Evolutionary conservation across 2,888 invertebrate species (phyloP).

Genomic region (Elysia crispata): DNA sequence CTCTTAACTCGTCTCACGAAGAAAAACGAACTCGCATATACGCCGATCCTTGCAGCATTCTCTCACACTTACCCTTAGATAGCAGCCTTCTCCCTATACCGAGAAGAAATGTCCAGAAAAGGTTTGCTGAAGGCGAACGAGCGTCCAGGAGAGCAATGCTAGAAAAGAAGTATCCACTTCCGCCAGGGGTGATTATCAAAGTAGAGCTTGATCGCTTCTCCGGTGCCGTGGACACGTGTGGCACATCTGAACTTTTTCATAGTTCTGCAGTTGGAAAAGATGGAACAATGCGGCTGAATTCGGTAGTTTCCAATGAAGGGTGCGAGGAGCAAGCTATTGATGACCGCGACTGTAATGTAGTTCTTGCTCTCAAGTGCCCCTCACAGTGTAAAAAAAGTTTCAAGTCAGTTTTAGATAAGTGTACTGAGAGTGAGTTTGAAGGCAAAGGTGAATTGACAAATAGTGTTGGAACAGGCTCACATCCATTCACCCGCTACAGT

Average conservation of each 20-base stretch:
- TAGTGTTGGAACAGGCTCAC: background rate
- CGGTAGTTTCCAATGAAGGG: no score
- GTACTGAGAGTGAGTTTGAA: background rate
- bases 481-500: background rate
- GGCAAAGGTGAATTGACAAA: background rate
- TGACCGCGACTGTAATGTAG: no score
- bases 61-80: constrained; percentile 15
- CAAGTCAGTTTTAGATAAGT: no score
- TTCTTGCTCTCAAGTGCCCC: no score
- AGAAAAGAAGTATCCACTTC: constrained; percentile 47
- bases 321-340: no score
- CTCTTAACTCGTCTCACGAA: background rate
- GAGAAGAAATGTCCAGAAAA: background rate
- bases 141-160: constrained; percentile 22
- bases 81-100: constrained; percentile 17
- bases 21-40: background rate
- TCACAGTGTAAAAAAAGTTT: no score
- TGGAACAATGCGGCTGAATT: background rate
- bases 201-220: constrained; percentile 31
- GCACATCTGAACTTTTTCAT: constrained; percentile 5
- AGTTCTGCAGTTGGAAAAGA: background rate
- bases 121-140: constrained; percentile 14
- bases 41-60: background rate
- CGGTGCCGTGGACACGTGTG: background rate
- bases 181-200: constrained; percentile 45